Evolutionary conservation across 1,140 invertebrate species (phyloP).

Genomic region (Meloidogyne floridensis): DNA sequence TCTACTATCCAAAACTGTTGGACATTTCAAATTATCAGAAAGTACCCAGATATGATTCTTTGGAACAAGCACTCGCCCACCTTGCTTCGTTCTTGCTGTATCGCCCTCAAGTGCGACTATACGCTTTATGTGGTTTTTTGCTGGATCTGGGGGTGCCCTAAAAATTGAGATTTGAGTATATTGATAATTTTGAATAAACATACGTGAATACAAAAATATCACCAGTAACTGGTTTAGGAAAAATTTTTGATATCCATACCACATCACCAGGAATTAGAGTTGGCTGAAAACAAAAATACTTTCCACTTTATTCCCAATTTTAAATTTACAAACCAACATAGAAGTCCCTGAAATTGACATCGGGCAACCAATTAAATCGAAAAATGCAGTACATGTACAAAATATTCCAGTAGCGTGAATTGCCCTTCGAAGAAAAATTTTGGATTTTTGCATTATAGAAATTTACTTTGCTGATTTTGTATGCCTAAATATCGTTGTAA

Average conservation of each 20-base stretch:
- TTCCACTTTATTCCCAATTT: neutral
- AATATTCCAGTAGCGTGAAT: conserved; percentile 25
- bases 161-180: neutral
- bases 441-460: neutral
- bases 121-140: conserved; percentile 39
- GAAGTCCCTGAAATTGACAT: conserved; percentile 34
- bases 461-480: no score
- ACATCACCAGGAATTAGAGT: conserved; percentile 26
- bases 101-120: conserved; percentile 12
- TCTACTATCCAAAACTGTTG: conserved; percentile 39
- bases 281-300: conserved; percentile 12
- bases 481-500: no score
- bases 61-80: neutral
- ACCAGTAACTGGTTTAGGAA: conserved; percentile 6
- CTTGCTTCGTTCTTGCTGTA: neutral
- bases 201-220: conserved; percentile 46
- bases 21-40: conserved; percentile 39
- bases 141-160: conserved; percentile 41
- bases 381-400: conserved; percentile 40
- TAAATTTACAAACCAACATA: conserved; percentile 38
- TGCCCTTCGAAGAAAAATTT: neutral
- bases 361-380: conserved; percentile 41
- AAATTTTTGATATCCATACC: conserved; percentile 28
- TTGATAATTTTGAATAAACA: neutral
- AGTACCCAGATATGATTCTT: conserved; percentile 43